These are phyloP conservation scores for Holothuria leucospilota DNA, from an alignment of 53 echinoderm and acorn worm species.

Conservation along the genomic window DNA sequence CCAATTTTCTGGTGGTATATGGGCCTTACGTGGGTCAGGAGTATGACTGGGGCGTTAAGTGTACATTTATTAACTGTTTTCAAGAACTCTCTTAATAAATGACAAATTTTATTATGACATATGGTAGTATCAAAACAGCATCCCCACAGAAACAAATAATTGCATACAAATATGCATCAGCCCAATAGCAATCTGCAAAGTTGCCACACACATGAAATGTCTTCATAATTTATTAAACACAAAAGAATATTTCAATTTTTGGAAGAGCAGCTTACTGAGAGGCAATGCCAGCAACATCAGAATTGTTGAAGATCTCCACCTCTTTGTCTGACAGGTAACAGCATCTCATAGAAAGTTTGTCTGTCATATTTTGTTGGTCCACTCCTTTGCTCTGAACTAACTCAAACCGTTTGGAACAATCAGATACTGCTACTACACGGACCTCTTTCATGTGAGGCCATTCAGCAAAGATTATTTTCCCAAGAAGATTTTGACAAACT, in stretches of 20 bases:
- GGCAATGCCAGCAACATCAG: not conserved
- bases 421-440: conserved; percentile 73
- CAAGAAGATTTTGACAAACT: conserved; percentile 64
- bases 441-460: conserved; percentile 99
- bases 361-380: not conserved
- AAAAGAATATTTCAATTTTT: not conserved
- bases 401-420: conserved; percentile 46
- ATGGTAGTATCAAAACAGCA: too few species aligned
- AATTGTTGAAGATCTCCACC: conserved; percentile 9
- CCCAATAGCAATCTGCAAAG: too few species aligned
- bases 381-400: not conserved
- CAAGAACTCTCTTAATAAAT: too few species aligned
- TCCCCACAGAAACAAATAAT: too few species aligned
- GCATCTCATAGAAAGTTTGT: conserved; percentile 2
- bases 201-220: too few species aligned
- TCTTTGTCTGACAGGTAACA: conserved; percentile 13
- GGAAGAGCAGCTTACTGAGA: conserved; percentile 6
- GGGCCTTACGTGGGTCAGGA: too few species aligned
- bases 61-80: too few species aligned
- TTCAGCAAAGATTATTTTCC: conserved; percentile 80
- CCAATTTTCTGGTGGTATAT: too few species aligned
- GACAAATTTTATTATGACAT: too few species aligned
- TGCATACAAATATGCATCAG: too few species aligned
- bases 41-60: too few species aligned
- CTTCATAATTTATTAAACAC: too few species aligned